Evolutionary conservation across 2,797 vertebrate species (phyloP).

Genomic region (Gymnodraco acuticeps): DNA sequence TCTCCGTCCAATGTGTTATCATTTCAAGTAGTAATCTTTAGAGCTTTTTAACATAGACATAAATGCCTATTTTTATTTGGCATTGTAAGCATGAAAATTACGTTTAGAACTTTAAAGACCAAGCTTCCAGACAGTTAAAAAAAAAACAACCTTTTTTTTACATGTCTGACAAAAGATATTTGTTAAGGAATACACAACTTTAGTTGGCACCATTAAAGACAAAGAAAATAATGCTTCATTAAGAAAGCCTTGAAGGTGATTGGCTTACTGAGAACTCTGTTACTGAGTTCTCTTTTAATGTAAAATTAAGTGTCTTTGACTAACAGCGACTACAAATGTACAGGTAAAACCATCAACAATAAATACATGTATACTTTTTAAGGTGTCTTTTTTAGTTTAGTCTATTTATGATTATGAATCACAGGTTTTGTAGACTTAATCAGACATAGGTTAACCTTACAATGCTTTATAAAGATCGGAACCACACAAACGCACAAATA

Average conservation of each 20-base stretch:
- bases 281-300: background rate
- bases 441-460: no score
- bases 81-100: background rate
- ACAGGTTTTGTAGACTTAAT: background rate
- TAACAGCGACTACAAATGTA: no score
- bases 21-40: constrained; percentile 13
- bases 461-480: no score
- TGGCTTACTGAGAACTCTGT: background rate
- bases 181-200: background rate
- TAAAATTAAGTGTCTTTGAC: background rate
- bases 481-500: background rate
- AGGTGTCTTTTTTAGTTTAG: background rate
- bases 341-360: no score
- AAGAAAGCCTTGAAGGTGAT: background rate
- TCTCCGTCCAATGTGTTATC: constrained; percentile 23
- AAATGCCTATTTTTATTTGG: background rate
- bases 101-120: background rate
- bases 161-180: background rate
- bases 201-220: background rate
- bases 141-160: background rate
- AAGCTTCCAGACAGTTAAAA: background rate
- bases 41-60: constrained; percentile 6
- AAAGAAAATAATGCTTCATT: background rate
- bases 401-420: background rate
- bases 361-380: background rate